Evolutionary conservation across 2,113 vertebrate species (phyloP).

Genomic region (Ochotona curzoniae): DNA sequence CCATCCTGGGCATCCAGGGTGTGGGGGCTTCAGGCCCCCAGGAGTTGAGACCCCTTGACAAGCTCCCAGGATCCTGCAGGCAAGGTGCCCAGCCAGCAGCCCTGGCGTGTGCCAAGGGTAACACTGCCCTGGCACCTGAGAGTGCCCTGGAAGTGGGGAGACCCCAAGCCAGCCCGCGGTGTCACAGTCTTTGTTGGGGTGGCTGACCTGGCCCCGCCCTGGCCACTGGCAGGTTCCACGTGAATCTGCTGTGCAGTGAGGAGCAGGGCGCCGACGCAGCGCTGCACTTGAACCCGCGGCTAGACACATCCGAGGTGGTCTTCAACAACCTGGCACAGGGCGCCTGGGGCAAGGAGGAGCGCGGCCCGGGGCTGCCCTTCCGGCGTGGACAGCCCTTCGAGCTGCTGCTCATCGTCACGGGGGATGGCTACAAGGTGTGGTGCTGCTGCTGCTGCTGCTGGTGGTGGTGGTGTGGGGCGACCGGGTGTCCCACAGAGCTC

Average conservation of each 20-base stretch:
- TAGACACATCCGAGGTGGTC: conserved; percentile 81
- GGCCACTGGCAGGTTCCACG: conserved; percentile 75
- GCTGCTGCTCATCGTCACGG: conserved; percentile 68
- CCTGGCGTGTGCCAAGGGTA: too few species aligned
- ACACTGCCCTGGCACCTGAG: too few species aligned
- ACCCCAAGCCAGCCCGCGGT: too few species aligned
- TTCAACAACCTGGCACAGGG: conserved; percentile 85
- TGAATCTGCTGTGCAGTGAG: conserved; percentile 85
- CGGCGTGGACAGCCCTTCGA: conserved; percentile 87
- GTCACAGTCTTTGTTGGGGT: too few species aligned
- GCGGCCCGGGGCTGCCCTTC: conserved; percentile 83
- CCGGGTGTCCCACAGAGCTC: neutral
- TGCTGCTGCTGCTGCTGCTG: too few species aligned
- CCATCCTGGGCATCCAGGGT: neutral
- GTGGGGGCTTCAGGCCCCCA: neutral
- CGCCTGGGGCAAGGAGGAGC: conserved; percentile 86
- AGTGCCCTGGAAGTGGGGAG: neutral
- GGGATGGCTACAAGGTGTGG: conserved; percentile 20
- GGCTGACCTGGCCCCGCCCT: too few species aligned
- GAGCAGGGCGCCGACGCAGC: neutral
- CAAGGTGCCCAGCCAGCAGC: too few species aligned
- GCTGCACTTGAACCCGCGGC: conserved; percentile 85
- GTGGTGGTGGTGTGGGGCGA: too few species aligned
- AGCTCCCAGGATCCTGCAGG: too few species aligned
- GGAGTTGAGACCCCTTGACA: neutral